A percentile compares a stretch with the other conserved stretches of the same genome.
Conservation (phyloP, 2,797 vertebrate species). For the Bucorvus abyssinicus region DNA sequence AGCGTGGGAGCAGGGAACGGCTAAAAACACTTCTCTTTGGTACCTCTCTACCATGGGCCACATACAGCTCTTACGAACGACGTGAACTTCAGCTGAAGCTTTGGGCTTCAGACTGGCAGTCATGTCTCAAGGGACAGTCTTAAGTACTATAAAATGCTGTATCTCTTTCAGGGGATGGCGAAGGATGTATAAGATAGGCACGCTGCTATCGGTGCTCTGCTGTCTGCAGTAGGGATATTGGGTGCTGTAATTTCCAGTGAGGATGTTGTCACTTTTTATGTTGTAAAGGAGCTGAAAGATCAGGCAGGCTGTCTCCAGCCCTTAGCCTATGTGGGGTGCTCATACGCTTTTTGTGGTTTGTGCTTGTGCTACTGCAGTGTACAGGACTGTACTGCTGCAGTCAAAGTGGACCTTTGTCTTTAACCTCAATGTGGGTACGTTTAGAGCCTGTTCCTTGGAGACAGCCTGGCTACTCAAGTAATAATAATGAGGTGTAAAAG, state of each 20-base stretch:
- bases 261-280: neutral
- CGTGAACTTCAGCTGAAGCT: neutral
- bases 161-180: neutral
- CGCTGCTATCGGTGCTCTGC: neutral
- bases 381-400: neutral
- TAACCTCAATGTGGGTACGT: fast-evolving
- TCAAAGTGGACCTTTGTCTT: neutral
- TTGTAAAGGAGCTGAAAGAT: neutral
- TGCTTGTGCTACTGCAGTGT: neutral
- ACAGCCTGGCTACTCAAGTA: neutral
- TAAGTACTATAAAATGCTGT: neutral
- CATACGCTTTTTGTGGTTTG: neutral
- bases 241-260: neutral
- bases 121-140: neutral
- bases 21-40: neutral
- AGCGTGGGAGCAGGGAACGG: slow-evolving; percentile 57
- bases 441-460: neutral
- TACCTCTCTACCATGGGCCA: neutral
- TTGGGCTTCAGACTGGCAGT: neutral
- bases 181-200: neutral
- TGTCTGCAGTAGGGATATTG: neutral
- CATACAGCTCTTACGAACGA: neutral
- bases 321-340: neutral
- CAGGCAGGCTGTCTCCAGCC: neutral
- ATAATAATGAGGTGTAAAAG: neutral